Conservation (phyloP, 2,888 invertebrate species). For the Eupithecia subumbrata region DNA sequence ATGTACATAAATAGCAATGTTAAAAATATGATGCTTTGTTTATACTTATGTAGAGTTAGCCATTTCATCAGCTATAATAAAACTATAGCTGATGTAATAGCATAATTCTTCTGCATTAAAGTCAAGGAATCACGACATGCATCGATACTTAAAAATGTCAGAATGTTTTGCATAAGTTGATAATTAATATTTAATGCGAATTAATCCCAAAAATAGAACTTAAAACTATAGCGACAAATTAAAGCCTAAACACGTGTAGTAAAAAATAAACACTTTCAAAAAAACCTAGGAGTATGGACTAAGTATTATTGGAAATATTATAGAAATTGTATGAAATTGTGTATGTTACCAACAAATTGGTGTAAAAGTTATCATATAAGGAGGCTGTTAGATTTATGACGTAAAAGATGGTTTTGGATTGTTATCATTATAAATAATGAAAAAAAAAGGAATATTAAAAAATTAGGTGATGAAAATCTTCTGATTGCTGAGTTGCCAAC, state of each 20-base stretch:
- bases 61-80: background rate
- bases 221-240: background rate
- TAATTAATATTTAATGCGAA: background rate
- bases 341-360: conserved; percentile 28
- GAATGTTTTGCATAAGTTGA: background rate
- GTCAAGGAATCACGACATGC: background rate
- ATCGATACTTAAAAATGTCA: background rate
- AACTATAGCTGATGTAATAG: background rate
- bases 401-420: conserved; percentile 3
- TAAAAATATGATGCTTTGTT: background rate
- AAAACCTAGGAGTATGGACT: background rate
- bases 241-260: background rate
- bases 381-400: conserved; percentile 29
- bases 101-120: background rate
- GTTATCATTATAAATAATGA: conserved; percentile 2
- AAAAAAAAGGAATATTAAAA: conserved; percentile 1
- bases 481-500: conserved; percentile 14
- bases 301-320: background rate
- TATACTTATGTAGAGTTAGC: background rate
- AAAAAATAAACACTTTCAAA: background rate
- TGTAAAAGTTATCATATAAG: conserved; percentile 18
- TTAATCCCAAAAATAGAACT: background rate
- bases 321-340: background rate
- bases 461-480: conserved; percentile 1
- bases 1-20: background rate